A percentile compares a stretch with the other conserved stretches of the same genome.
Evolutionary conservation across 2,113 vertebrate genomes (phyloP).

Genomic region (Trinectes maculatus): DNA sequence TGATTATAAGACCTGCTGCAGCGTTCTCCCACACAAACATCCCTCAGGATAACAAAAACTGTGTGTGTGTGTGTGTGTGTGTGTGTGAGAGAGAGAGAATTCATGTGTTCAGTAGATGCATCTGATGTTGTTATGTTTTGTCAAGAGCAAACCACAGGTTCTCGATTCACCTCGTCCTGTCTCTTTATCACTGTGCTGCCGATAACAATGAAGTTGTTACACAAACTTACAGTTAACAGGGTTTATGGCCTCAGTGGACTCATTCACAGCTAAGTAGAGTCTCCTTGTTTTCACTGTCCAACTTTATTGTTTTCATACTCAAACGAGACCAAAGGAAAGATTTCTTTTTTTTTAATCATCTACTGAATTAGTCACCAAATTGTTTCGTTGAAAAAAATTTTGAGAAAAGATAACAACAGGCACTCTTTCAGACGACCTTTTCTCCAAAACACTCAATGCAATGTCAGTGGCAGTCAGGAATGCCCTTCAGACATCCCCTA

Average conservation of each 20-base stretch:
- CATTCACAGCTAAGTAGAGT: conserved; percentile 8
- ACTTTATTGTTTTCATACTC: neutral
- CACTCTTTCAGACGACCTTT: conserved; percentile 19
- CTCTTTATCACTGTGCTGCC: conserved; percentile 39
- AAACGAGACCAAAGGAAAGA: neutral
- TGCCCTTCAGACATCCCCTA: conserved; percentile 61
- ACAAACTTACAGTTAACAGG: conserved; percentile 2
- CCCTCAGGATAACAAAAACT: conserved; percentile 13
- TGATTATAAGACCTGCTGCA: conserved; percentile 46
- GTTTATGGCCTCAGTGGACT: conserved; percentile 17
- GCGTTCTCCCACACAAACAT: conserved; percentile 5
- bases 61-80: neutral
- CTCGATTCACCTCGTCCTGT: conserved; percentile 44
- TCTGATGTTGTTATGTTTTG: conserved; percentile 18
- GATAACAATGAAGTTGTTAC: conserved; percentile 34
- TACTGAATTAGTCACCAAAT: neutral
- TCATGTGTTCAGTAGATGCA: neutral
- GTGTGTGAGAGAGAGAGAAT: neutral
- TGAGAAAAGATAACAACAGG: neutral
- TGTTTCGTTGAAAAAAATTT: neutral
- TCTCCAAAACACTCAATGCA: neutral
- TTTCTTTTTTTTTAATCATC: neutral
- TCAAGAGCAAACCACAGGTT: conserved; percentile 41
- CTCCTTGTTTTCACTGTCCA: neutral
- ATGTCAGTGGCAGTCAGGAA: neutral